Conservation (phyloP, 2,888 invertebrate genomes). For the Ceraclea dissimilis region DNA sequence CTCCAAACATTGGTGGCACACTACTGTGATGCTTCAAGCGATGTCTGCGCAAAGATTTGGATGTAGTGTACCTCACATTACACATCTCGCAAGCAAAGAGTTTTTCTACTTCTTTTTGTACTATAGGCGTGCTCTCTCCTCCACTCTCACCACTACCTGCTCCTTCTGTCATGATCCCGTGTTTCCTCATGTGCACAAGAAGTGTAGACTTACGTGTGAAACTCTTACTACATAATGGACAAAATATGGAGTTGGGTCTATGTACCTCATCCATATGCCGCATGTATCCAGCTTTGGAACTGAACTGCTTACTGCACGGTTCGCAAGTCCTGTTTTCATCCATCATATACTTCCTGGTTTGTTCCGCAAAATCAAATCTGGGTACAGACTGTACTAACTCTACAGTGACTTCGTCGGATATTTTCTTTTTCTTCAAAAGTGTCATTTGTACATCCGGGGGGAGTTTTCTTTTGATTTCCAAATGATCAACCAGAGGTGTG, state of each 20-base stretch:
- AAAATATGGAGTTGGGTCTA: slow-evolving; percentile 48
- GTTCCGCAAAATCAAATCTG: slow-evolving; percentile 30
- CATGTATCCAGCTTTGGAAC: slow-evolving; percentile 51
- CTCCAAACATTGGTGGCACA: slow-evolving; percentile 32
- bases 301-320: slow-evolving; percentile 55
- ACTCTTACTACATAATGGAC: slow-evolving; percentile 54
- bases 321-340: slow-evolving; percentile 50
- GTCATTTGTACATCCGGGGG: slow-evolving; percentile 49
- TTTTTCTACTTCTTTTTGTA: slow-evolving; percentile 36
- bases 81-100: slow-evolving; percentile 52
- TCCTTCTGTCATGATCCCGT: slow-evolving; percentile 29
- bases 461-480: slow-evolving; percentile 36
- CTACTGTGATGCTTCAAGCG: slow-evolving; percentile 50
- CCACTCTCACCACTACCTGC: slow-evolving; percentile 32
- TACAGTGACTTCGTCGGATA: slow-evolving; percentile 39
- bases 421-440: slow-evolving; percentile 46
- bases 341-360: slow-evolving; percentile 32
- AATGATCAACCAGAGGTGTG: slow-evolving; percentile 15
- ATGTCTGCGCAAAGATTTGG: slow-evolving; percentile 51
- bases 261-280: slow-evolving; percentile 54
- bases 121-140: slow-evolving; percentile 10
- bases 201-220: slow-evolving; percentile 57
- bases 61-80: slow-evolving; percentile 51
- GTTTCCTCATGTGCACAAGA: slow-evolving; percentile 55
- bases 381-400: slow-evolving; percentile 28